Percentiles rank a stretch among this genome's conserved stretches.
These are phyloP conservation scores for Erebia epiphron DNA, from an alignment of 2,888 invertebrate species.

Conservation along the genomic window DNA sequence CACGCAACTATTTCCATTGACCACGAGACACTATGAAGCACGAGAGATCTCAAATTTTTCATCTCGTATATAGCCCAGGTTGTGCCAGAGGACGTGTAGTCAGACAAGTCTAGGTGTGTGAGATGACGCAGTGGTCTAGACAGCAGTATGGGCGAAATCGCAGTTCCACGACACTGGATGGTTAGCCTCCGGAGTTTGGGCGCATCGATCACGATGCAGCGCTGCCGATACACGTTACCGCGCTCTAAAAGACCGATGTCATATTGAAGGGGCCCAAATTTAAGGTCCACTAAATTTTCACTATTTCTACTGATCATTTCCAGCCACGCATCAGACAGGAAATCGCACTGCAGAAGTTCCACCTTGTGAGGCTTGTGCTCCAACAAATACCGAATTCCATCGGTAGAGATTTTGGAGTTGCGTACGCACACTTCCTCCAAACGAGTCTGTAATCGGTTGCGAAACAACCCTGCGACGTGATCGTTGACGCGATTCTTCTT, in stretches of 20 bases:
- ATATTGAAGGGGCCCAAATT: conserved; percentile 87
- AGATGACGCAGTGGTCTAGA: conserved; percentile 84
- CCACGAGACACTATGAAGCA: conserved; percentile 91
- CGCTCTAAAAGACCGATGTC: conserved; percentile 47
- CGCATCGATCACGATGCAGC: conserved; percentile 82
- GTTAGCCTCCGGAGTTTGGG: conserved; percentile 84
- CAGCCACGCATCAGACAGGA: conserved; percentile 85
- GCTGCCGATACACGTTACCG: conserved; percentile 61
- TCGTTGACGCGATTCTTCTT: conserved; percentile 83
- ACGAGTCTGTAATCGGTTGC: conserved; percentile 88
- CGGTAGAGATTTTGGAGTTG: conserved; percentile 88
- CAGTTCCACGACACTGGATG: conserved; percentile 77
- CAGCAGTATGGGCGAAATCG: conserved; percentile 79
- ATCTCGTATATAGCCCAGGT: conserved; percentile 87
- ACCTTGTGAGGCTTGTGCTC: conserved; percentile 89
- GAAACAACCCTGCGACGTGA: conserved; percentile 87
- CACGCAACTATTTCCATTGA: conserved; percentile 84
- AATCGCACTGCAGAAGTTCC: conserved; percentile 89
- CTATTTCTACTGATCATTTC: conserved; percentile 87
- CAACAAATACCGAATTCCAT: conserved; percentile 87
- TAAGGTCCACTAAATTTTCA: conserved; percentile 86
- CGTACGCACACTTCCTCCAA: conserved; percentile 87
- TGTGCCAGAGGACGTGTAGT: conserved; percentile 84
- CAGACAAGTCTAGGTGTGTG: conserved; percentile 88
- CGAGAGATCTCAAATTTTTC: conserved; percentile 87